A percentile compares a stretch with the other conserved stretches of the same genome.
phyloP scores from a whole-genome alignment of 2,113 vertebrate genomes.

The Callithrix jacchus region DNA sequence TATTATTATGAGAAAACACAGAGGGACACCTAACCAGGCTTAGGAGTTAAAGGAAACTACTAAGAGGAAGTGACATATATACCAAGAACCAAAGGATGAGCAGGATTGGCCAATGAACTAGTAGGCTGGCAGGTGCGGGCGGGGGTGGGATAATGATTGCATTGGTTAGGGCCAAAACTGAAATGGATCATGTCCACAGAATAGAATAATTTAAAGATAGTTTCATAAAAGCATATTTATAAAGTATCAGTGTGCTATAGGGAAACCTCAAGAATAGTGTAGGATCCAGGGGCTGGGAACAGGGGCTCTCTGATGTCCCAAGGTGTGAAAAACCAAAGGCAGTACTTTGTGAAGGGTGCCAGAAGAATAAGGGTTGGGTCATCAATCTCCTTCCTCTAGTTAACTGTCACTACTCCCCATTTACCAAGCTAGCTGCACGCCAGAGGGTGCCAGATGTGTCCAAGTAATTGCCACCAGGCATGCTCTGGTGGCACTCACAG shows the following conservation, averaged over 20 bases:
- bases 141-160: neutral
- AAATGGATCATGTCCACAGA: neutral
- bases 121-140: too few species aligned
- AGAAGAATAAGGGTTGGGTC: neutral
- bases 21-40: neutral
- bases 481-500: neutral
- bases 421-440: neutral
- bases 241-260: neutral
- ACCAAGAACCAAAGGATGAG: neutral
- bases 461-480: neutral
- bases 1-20: neutral
- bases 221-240: neutral
- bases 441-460: fast-evolving
- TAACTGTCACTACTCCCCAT: neutral
- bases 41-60: neutral
- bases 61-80: neutral
- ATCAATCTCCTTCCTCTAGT: neutral
- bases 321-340: neutral
- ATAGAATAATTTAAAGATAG: neutral
- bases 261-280: neutral
- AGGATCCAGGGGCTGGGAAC: neutral
- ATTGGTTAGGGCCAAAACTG: neutral
- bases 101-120: too few species aligned
- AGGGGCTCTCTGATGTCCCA: too few species aligned
- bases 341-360: neutral